Evolutionary conservation across 2,888 invertebrate species (phyloP).

Genomic region (Prenolepis imparis): DNA sequence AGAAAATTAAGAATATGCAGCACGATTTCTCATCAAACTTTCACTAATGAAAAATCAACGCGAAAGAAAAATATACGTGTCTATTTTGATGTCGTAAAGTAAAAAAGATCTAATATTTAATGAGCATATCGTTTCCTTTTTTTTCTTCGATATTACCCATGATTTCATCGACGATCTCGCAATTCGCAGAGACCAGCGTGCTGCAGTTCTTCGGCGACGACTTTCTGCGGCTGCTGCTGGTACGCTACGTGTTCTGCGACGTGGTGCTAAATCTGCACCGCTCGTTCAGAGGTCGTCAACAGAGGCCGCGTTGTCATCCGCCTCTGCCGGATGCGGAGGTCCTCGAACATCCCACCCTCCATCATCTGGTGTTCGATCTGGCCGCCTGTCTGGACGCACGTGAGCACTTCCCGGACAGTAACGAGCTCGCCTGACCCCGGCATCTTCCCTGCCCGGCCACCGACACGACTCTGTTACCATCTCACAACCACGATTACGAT

Average conservation of each 20-base stretch:
- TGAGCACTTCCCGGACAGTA: conserved; percentile 89
- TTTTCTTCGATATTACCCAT: neutral
- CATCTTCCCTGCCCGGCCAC: conserved; percentile 86
- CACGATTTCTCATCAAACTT: neutral
- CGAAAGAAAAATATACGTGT: conserved; percentile 11
- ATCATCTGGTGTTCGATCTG: conserved; percentile 93
- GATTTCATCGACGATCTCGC: neutral
- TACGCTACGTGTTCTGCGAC: conserved; percentile 97
- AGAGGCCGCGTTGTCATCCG: conserved; percentile 95
- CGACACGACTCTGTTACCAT: conserved; percentile 81
- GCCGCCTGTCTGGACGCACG: conserved; percentile 94
- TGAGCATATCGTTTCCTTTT: neutral
- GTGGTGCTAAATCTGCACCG: conserved; percentile 95
- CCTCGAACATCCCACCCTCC: conserved; percentile 93
- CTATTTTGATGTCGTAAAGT: neutral
- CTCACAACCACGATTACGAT: conserved; percentile 85
- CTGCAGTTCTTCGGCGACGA: conserved; percentile 98
- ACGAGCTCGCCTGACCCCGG: conserved; percentile 89
- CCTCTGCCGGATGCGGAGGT: conserved; percentile 95
- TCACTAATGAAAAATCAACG: neutral
- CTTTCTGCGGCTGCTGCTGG: conserved; percentile 94
- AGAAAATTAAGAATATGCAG: conserved; percentile 33
- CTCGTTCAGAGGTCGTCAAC: conserved; percentile 93
- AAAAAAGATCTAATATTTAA: neutral
- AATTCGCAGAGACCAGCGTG: conserved; percentile 84